Percentiles rank a stretch among this genome's conserved stretches.
These are phyloP conservation scores for Melieria crassipennis DNA, from an alignment of 2,888 invertebrate genomes.

Conservation along the genomic window DNA sequence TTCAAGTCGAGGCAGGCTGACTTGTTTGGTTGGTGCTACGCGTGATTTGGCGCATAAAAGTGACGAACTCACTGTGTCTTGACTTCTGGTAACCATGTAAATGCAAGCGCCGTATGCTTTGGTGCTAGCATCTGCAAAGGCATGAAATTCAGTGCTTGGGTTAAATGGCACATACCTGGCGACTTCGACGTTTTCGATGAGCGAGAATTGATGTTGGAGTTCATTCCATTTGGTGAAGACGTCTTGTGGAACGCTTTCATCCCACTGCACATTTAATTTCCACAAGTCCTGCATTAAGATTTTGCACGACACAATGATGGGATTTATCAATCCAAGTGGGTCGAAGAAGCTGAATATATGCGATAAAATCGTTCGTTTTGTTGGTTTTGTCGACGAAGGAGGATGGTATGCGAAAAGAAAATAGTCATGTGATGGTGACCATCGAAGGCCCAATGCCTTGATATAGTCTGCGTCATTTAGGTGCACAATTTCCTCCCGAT, in stretches of 20 bases:
- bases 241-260: constrained; percentile 32
- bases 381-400: constrained; percentile 14
- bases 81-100: constrained; percentile 13
- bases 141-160: constrained; percentile 23
- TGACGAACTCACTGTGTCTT: neutral
- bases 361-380: constrained; percentile 37
- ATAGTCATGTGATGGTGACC: constrained; percentile 28
- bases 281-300: constrained; percentile 35
- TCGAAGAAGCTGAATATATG: constrained; percentile 33
- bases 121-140: constrained; percentile 33
- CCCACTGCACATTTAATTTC: constrained; percentile 34
- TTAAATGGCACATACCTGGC: constrained; percentile 30
- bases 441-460: constrained; percentile 37
- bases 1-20: constrained; percentile 25
- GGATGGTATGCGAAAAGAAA: constrained; percentile 23
- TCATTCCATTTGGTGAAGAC: constrained; percentile 17
- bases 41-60: constrained; percentile 30
- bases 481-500: constrained; percentile 26
- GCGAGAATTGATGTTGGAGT: neutral
- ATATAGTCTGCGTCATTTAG: constrained; percentile 32
- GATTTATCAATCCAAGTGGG: constrained; percentile 34
- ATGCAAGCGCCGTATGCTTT: constrained; percentile 36
- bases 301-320: constrained; percentile 33
- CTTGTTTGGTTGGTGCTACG: constrained; percentile 30
- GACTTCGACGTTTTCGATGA: constrained; percentile 16